Evolutionary conservation across 2,797 vertebrate species (phyloP).

Genomic region (Ceyx erithaca): DNA sequence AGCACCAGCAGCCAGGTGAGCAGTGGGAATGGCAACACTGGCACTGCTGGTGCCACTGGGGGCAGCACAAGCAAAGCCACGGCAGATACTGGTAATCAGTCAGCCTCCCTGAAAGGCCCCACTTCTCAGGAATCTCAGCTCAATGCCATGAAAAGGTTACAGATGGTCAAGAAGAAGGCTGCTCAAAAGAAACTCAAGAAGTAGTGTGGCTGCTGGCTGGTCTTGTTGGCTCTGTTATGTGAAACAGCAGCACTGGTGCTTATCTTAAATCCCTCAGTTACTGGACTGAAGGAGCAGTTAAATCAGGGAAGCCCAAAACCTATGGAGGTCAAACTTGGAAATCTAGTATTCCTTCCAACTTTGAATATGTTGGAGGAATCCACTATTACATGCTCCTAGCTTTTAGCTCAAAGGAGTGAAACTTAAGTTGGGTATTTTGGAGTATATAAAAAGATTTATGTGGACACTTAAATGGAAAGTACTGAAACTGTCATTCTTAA

Average conservation of each 20-base stretch:
- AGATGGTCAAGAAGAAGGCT: slow-evolving; percentile 98
- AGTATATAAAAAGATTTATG: background rate
- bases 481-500: background rate
- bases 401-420: background rate
- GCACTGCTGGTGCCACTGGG: slow-evolving; percentile 57
- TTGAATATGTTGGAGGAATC: background rate
- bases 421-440: background rate
- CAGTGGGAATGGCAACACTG: slow-evolving; percentile 69
- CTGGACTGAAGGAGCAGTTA: background rate
- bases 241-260: background rate
- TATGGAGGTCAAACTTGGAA: background rate
- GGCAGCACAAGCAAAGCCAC: slow-evolving; percentile 76
- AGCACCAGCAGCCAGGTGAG: slow-evolving; percentile 39
- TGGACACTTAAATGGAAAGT: background rate
- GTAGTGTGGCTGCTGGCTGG: slow-evolving; percentile 50
- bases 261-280: background rate
- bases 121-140: slow-evolving; percentile 97
- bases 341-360: background rate
- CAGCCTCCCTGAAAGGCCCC: slow-evolving; percentile 85
- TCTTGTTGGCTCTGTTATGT: background rate
- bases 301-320: background rate
- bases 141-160: slow-evolving; percentile 95
- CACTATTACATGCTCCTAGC: background rate
- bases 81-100: slow-evolving; percentile 62
- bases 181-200: slow-evolving; percentile 98